Evolutionary conservation across 2,888 invertebrate genomes (phyloP), one percentile per base, ranked within the genome.

Genomic region (Cylindroiulus punctatus): DNA sequence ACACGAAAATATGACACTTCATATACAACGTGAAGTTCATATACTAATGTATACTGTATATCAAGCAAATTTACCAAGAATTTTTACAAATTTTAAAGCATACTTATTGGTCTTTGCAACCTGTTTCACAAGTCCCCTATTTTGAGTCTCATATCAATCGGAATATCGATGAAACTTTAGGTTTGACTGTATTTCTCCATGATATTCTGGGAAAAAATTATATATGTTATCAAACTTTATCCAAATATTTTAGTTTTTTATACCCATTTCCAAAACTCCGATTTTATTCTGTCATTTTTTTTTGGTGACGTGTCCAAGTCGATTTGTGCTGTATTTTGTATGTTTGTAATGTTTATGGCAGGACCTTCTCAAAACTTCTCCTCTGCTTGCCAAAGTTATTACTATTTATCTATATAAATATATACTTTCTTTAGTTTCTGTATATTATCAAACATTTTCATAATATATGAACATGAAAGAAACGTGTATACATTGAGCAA

Each of bases 351-450:
- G 86, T 88, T 85, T 88, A 87, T 88, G 89, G 90, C 91, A 91
- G 91, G 91, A 91, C 91, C 91, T 88, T 91, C 91, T 91, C 91
- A 91, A 89, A 91, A 91, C 90, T 91, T 91, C 90, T 91, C 89
- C 91, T 91, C 89, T 90, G 89, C 90, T 90, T 89, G 89, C 89
- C 89, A 88, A n/a, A 88, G 88, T 89, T 84, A 47, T 84, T 52
- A 57, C 42, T 84, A 84, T 52, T 84, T 36, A 36, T 81, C 10
- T 40, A 85, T 76, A 85, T 85, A 76, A 42, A 85, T 85, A 85
- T 57, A 76, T 44, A 44, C 30, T 76, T 76, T 65, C 65, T 32
- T 17, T 76, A 76, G 76, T 84, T 84, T 84, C 26, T 84, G 47
- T 57, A 52, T 52, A 57, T 14, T n/a, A 26, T 17, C 47, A 26